Conservation (phyloP, 2,888 invertebrate species). For the Mimas tiliae region DNA sequence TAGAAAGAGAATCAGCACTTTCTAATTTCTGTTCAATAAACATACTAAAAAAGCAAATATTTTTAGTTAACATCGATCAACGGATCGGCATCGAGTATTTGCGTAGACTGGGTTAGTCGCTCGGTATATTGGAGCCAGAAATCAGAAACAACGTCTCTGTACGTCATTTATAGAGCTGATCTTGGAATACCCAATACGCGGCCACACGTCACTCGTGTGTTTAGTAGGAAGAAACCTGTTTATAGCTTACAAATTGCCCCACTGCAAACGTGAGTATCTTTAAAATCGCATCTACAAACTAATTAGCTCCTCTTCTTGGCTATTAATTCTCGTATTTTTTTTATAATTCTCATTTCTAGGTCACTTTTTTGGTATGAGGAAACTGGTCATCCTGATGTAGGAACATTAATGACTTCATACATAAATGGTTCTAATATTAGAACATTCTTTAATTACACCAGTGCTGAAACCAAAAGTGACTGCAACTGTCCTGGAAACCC, state of each 20-base stretch:
- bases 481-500: constrained; percentile 89
- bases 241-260: constrained; percentile 90
- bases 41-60: neutral
- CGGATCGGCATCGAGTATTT: constrained; percentile 85
- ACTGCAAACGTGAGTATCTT: constrained; percentile 85
- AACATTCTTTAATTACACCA: constrained; percentile 83
- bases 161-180: constrained; percentile 87
- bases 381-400: constrained; percentile 82
- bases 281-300: neutral
- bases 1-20: neutral
- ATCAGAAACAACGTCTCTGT: constrained; percentile 73
- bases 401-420: constrained; percentile 86
- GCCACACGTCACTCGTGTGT: constrained; percentile 81
- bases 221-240: constrained; percentile 84
- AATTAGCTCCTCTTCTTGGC: neutral
- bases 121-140: constrained; percentile 92
- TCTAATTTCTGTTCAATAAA: neutral
- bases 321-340: too few relatives aligned
- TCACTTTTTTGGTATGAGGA: constrained; percentile 91
- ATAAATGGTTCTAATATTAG: constrained; percentile 82
- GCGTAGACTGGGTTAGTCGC: constrained; percentile 95
- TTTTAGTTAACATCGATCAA: constrained; percentile 74
- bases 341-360: constrained; percentile 69
- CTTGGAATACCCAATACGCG: constrained; percentile 85
- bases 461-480: constrained; percentile 45